These are phyloP conservation scores for Stegostoma tigrinum DNA, from an alignment of 2,113 vertebrate genomes.

Conservation along the genomic window DNA sequence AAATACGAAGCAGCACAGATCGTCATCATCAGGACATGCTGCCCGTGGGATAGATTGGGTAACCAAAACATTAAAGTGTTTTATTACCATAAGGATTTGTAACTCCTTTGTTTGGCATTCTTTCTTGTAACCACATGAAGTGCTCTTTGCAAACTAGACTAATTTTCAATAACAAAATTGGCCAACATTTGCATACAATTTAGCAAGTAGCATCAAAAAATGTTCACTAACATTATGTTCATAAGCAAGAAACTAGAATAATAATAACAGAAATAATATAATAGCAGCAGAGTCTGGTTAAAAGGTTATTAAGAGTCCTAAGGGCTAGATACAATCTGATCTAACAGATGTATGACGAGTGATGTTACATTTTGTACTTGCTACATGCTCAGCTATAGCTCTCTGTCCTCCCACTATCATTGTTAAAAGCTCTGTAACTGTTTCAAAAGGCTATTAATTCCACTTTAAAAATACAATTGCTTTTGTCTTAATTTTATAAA, in stretches of 20 bases:
- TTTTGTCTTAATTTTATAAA: background rate
- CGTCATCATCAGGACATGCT: background rate
- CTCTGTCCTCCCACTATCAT: background rate
- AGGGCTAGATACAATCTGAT: background rate
- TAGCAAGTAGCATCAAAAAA: background rate
- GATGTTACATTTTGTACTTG: background rate
- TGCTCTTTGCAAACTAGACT: background rate
- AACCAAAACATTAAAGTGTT: background rate
- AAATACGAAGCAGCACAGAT: background rate
- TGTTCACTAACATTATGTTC: background rate
- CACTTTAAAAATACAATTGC: background rate
- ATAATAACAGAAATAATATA: too few relatives aligned
- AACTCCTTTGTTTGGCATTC: background rate
- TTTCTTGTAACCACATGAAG: background rate
- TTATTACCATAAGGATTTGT: background rate
- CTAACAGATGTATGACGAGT: background rate
- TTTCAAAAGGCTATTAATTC: background rate
- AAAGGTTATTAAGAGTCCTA: slow-evolving; percentile 5
- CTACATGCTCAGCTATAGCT: background rate
- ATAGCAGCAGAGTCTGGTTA: background rate
- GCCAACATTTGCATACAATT: background rate
- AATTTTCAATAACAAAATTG: background rate
- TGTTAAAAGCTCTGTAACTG: background rate
- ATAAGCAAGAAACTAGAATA: background rate
- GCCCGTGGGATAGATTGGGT: background rate